These are phyloP conservation scores for Acanthopagrus latus DNA, from an alignment of 2,797 vertebrate species.

Conservation along the genomic window DNA sequence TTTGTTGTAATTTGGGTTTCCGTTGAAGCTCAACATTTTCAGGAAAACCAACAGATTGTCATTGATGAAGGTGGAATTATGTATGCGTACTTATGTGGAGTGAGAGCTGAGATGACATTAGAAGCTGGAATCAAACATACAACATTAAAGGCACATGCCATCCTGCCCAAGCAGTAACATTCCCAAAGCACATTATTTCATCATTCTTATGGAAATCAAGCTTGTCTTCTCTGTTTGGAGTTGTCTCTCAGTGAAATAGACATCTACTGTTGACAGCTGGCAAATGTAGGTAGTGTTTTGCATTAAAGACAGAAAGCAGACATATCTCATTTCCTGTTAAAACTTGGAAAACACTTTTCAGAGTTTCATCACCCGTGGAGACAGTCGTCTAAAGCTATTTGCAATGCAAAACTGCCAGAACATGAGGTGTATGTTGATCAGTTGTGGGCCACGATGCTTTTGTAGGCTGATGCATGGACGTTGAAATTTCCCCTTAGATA, in stretches of 20 bases:
- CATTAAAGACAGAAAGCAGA: slow-evolving; percentile 7
- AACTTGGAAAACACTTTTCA: slow-evolving; percentile 7
- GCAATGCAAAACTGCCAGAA: slow-evolving; percentile 2
- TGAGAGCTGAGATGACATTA: neutral
- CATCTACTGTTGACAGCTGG: neutral
- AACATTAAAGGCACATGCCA: neutral
- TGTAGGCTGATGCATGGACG: neutral
- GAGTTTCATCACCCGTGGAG: neutral
- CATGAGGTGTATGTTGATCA: slow-evolving; percentile 14
- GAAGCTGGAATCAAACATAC: neutral
- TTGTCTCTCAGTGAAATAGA: neutral
- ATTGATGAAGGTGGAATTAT: slow-evolving; percentile 26
- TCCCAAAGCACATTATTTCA: neutral
- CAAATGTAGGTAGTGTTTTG: neutral
- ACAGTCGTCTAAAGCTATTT: neutral
- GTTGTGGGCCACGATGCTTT: neutral
- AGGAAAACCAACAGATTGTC: slow-evolving; percentile 23
- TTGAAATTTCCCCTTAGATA: neutral
- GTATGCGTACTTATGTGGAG: neutral
- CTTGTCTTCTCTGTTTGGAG: neutral
- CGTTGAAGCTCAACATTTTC: slow-evolving; percentile 23
- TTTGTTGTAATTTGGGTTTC: slow-evolving; percentile 31
- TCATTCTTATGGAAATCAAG: neutral
- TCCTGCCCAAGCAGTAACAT: neutral
- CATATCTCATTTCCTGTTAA: neutral